A percentile compares a stretch with the other conserved stretches of the same genome.
Evolutionary conservation across 2,888 invertebrate species (phyloP).

Genomic region (Gastrophysa polygoni): DNA sequence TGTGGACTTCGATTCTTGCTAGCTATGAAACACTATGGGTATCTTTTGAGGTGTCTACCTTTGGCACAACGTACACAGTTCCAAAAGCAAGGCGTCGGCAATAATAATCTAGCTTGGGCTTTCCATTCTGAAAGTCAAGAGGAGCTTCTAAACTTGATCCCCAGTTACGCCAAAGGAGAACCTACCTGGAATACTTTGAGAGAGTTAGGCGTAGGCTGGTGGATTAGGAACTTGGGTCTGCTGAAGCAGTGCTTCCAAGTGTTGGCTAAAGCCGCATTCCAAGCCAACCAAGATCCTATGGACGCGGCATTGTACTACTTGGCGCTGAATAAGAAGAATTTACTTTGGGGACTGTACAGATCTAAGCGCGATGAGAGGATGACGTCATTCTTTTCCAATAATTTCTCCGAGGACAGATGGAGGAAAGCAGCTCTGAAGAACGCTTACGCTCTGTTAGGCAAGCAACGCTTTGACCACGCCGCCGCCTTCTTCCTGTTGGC

Average conservation of each 20-base stretch:
- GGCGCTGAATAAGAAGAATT: constrained; percentile 97
- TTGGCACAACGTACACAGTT: constrained; percentile 84
- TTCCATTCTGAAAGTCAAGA: constrained; percentile 98
- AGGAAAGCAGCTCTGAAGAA: constrained; percentile 97
- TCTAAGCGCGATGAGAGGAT: constrained; percentile 86
- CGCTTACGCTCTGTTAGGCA: constrained; percentile 92
- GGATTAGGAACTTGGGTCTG: constrained; percentile 85
- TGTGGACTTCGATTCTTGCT: constrained; percentile 95
- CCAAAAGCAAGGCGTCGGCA: constrained; percentile 85
- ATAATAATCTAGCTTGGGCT: constrained; percentile 96
- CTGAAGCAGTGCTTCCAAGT: constrained; percentile 88
- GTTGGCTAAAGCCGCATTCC: constrained; percentile 93
- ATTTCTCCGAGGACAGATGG: constrained; percentile 93
- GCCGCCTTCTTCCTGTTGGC: constrained; percentile 98
- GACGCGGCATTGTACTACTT: constrained; percentile 97
- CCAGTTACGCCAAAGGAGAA: constrained; percentile 83
- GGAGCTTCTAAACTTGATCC: constrained; percentile 87
- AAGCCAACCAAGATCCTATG: constrained; percentile 90
- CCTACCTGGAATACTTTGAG: constrained; percentile 89
- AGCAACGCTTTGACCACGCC: constrained; percentile 96
- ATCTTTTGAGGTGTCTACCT: constrained; percentile 83
- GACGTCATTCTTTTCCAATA: constrained; percentile 94
- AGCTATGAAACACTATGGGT: constrained; percentile 97
- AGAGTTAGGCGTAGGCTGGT: constrained; percentile 94
- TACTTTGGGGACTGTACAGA: constrained; percentile 92